These are phyloP conservation scores for Cyanistes caeruleus DNA, from an alignment of 2,113 vertebrate species.

Conservation along the genomic window DNA sequence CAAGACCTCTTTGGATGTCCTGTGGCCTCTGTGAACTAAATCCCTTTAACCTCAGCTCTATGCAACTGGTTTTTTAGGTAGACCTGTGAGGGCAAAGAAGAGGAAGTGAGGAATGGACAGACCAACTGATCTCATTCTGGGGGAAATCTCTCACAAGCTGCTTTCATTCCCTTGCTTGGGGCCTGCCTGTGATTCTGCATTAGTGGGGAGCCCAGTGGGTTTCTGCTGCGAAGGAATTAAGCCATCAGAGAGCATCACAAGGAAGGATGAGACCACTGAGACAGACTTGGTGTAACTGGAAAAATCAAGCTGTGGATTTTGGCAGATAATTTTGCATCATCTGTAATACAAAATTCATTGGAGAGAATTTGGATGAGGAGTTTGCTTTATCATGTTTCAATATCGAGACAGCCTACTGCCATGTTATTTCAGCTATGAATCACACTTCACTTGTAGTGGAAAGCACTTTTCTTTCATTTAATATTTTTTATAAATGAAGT, in stretches of 20 bases:
- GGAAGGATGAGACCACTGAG: neutral
- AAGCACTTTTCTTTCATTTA: neutral
- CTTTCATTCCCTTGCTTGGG: neutral
- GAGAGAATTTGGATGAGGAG: neutral
- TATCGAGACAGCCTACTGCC: neutral
- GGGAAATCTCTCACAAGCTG: neutral
- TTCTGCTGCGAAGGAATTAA: neutral
- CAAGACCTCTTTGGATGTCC: fast-evolving
- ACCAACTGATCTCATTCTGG: neutral
- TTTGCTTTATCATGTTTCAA: neutral
- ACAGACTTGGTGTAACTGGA: neutral
- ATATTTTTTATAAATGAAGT: neutral
- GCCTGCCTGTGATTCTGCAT: neutral
- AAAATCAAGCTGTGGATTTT: neutral
- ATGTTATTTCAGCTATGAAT: neutral
- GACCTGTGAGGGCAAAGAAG: neutral
- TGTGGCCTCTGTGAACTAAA: neutral
- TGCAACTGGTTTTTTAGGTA: neutral
- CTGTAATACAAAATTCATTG: neutral
- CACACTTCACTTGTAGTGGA: neutral
- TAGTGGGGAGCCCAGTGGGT: neutral
- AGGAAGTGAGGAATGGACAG: neutral
- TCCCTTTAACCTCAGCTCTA: neutral
- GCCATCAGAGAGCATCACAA: fast-evolving
- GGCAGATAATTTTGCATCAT: neutral